Conservation (phyloP, 2,113 vertebrate species). For the Aegotheles bennettii region DNA sequence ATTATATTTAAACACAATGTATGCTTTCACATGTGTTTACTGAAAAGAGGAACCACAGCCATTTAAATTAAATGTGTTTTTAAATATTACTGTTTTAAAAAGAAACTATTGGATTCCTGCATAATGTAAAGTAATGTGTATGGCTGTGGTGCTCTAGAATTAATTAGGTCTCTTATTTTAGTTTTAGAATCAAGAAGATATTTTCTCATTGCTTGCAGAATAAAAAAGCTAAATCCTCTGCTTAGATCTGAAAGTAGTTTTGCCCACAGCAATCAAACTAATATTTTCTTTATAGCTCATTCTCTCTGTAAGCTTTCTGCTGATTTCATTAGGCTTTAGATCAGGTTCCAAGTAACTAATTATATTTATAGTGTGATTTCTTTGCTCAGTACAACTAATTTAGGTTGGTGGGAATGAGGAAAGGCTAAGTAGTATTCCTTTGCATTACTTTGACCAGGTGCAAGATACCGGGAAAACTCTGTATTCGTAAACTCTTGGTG, state of each 20-base stretch:
- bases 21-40: slow-evolving; percentile 45
- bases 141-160: slow-evolving; percentile 15
- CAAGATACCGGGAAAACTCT: neutral
- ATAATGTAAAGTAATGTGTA: slow-evolving; percentile 29
- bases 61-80: slow-evolving; percentile 22
- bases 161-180: slow-evolving; percentile 51
- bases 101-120: slow-evolving; percentile 19
- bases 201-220: slow-evolving; percentile 61
- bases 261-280: slow-evolving; percentile 61
- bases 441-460: slow-evolving; percentile 22
- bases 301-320: slow-evolving; percentile 51
- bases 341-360: slow-evolving; percentile 64
- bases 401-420: slow-evolving; percentile 50
- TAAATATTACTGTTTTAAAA: slow-evolving; percentile 41
- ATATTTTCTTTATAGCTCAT: slow-evolving; percentile 61
- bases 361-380: slow-evolving; percentile 60
- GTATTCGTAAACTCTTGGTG: neutral
- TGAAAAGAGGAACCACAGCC: slow-evolving; percentile 28
- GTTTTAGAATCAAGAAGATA: slow-evolving; percentile 44
- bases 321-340: slow-evolving; percentile 64
- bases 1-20: slow-evolving; percentile 43
- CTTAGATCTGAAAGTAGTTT: slow-evolving; percentile 65
- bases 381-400: slow-evolving; percentile 38
- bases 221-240: slow-evolving; percentile 55
- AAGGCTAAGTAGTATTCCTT: neutral